Evolutionary conservation across 1,140 invertebrate genomes (phyloP).

Genomic region (Camponotus floridanus): DNA sequence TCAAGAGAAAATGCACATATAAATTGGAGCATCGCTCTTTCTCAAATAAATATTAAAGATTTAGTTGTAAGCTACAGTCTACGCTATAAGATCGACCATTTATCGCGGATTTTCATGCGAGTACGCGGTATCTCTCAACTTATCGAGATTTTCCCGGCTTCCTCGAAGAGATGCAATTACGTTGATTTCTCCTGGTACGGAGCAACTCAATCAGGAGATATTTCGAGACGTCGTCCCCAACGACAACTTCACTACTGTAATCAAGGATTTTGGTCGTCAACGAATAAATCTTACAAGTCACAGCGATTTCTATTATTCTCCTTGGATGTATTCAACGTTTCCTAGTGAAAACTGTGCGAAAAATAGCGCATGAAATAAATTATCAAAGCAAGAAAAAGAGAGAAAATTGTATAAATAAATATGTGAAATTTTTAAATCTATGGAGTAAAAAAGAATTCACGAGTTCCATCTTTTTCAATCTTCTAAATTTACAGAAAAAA

Average conservation of each 20-base stretch:
- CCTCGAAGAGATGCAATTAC: constrained; percentile 20
- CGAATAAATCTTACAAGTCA: constrained; percentile 46
- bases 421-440: not conserved
- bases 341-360: not conserved
- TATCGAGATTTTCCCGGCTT: constrained; percentile 21
- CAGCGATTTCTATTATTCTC: constrained; percentile 18
- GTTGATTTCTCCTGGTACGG: constrained; percentile 35
- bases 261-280: constrained; percentile 48
- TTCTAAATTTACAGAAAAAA: not conserved
- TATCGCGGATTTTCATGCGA: constrained; percentile 29
- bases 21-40: not conserved
- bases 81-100: not conserved
- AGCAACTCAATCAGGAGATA: constrained; percentile 31
- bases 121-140: constrained; percentile 23
- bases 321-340: constrained; percentile 11
- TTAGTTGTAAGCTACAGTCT: not conserved
- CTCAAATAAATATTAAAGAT: constrained; percentile 10
- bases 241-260: constrained; percentile 47
- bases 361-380: not conserved
- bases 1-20: not conserved
- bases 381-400: not conserved
- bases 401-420: not conserved
- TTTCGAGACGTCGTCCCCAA: constrained; percentile 3
- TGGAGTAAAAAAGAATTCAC: not conserved
- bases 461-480: not conserved